A percentile compares a stretch with the other conserved stretches of the same genome.
Evolutionary conservation across 2,113 vertebrate genomes (phyloP).

Genomic region (Ophthalmolycus amberensis): DNA sequence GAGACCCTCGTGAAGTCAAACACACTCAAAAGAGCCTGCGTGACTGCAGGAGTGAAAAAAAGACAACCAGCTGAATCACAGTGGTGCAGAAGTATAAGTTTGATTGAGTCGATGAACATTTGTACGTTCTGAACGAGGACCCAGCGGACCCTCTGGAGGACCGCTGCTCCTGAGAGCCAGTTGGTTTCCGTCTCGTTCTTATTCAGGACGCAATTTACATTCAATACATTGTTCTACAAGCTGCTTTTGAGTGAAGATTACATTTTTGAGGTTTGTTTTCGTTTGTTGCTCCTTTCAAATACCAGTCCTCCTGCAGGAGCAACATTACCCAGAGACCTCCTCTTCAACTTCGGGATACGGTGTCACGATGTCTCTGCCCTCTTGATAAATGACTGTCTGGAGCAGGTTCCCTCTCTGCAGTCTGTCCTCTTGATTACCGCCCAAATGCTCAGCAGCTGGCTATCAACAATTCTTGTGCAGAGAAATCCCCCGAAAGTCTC

Average conservation of each 20-base stretch:
- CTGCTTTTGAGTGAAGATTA: background rate
- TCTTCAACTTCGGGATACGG: conserved; percentile 39
- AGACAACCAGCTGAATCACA: conserved; percentile 56
- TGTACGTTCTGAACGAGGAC: conserved; percentile 40
- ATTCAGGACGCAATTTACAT: conserved; percentile 9
- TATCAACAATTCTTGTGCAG: conserved; percentile 7
- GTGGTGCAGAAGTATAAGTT: conserved; percentile 62
- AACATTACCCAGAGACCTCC: conserved; percentile 64
- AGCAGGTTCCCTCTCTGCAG: conserved; percentile 60
- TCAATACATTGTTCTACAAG: conserved; percentile 12
- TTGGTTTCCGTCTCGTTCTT: conserved; percentile 68
- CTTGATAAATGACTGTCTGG: conserved; percentile 69
- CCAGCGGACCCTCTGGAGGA: conserved; percentile 33
- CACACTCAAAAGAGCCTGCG: conserved; percentile 26
- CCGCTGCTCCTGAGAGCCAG: conserved; percentile 40
- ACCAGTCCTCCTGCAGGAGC: conserved; percentile 20
- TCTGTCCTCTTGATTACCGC: conserved; percentile 59
- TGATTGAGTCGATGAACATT: conserved; percentile 70
- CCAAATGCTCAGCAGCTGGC: conserved; percentile 38
- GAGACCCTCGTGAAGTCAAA: conserved; percentile 43
- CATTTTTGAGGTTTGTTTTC: conserved; percentile 29
- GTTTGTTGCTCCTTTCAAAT: conserved; percentile 51
- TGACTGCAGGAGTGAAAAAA: conserved; percentile 51
- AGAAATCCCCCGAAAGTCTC: background rate
- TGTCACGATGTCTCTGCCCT: conserved; percentile 48